phyloP scores from a whole-genome alignment of 2,797 vertebrate genomes.

The Spinus pinus region DNA sequence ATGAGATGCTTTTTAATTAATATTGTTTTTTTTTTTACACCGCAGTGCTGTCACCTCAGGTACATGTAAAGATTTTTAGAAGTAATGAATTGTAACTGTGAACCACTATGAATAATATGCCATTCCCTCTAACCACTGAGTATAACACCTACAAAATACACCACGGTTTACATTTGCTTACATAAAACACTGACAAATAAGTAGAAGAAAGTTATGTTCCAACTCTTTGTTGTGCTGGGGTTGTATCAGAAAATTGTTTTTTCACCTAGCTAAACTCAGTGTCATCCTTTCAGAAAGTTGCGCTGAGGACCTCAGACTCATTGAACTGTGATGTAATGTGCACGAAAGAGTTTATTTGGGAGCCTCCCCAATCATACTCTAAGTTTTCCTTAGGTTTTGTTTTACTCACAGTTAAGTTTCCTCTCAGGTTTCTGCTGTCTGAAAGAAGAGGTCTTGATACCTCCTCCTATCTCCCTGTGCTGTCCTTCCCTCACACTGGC shows the following conservation, averaged over 20 bases:
- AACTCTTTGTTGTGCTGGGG: background rate
- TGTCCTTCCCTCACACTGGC: background rate
- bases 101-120: background rate
- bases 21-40: background rate
- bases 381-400: background rate
- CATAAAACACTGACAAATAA: background rate
- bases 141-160: background rate
- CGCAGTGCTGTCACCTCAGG: background rate
- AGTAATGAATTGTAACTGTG: background rate
- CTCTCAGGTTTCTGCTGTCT: background rate
- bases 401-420: background rate
- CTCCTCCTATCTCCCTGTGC: background rate
- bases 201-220: background rate
- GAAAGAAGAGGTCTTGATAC: background rate
- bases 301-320: background rate
- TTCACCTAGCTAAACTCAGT: background rate
- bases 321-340: background rate
- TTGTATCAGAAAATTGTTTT: background rate
- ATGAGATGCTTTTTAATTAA: background rate
- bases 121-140: accelerated
- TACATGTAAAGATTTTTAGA: background rate
- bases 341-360: background rate
- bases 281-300: background rate
- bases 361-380: background rate
- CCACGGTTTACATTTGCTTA: background rate